These are phyloP conservation scores for Ploceus nigricollis DNA, from an alignment of 2,113 vertebrate species.

Conservation along the genomic window DNA sequence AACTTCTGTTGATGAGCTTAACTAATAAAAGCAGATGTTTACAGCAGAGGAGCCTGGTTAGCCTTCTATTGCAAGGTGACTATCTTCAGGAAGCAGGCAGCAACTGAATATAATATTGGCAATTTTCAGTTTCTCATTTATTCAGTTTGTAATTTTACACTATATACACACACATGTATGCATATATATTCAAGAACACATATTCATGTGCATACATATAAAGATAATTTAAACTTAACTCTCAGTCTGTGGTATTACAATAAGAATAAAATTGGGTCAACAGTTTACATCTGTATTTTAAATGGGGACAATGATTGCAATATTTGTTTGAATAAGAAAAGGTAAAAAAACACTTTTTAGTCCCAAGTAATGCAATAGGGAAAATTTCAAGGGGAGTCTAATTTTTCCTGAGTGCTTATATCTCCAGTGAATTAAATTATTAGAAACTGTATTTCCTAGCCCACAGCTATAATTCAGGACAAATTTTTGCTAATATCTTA, in stretches of 20 bases:
- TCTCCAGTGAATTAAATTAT: not conserved
- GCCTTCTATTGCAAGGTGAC: conserved; percentile 44
- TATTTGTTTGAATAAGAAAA: not conserved
- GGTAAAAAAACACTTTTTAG: not conserved
- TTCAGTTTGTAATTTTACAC: not conserved
- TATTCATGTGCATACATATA: accelerated
- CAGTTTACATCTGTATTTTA: not conserved
- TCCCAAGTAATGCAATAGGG: not conserved
- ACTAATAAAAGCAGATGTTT: conserved; percentile 67
- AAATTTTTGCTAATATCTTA: not conserved
- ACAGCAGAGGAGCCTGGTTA: conserved; percentile 10
- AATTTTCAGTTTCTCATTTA: not conserved
- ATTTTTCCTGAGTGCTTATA: not conserved
- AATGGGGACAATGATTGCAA: not conserved
- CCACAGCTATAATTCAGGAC: not conserved
- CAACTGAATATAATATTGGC: not conserved
- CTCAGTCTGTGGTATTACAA: not conserved
- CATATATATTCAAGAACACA: not conserved
- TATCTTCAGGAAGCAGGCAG: conserved; percentile 1
- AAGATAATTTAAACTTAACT: not conserved
- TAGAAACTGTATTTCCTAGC: not conserved
- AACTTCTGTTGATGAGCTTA: conserved; percentile 64
- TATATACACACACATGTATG: not conserved
- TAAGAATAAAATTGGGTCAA: not conserved
- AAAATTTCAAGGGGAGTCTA: not conserved